Evolutionary conservation across 2,113 vertebrate species (phyloP).

Genomic region (Rynchops niger): DNA sequence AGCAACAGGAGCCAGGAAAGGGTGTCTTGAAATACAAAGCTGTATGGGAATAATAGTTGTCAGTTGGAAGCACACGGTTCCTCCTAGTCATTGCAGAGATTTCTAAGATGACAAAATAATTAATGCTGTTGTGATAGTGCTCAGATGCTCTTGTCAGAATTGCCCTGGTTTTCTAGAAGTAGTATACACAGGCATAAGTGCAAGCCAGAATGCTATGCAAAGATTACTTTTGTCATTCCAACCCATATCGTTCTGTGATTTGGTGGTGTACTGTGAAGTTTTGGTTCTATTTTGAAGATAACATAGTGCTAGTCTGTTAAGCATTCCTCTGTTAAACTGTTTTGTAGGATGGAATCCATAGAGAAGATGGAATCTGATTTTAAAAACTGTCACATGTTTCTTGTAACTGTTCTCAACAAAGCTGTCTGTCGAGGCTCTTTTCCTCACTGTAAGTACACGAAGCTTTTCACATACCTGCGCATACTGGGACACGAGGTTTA

Average conservation of each 20-base stretch:
- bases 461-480: neutral
- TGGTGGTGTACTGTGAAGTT: neutral
- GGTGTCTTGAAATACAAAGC: neutral
- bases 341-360: constrained; percentile 91
- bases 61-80: neutral
- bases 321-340: constrained; percentile 27
- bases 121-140: neutral
- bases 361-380: constrained; percentile 99
- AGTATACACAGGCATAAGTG: neutral
- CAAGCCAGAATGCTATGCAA: neutral
- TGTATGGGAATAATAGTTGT: neutral
- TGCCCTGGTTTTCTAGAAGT: neutral
- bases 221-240: neutral
- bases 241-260: too few species aligned
- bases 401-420: constrained; percentile 96
- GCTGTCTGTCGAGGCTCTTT: constrained; percentile 96
- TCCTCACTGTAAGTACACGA: constrained; percentile 88
- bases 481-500: neutral
- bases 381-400: constrained; percentile 98
- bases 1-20: neutral
- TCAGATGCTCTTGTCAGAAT: neutral
- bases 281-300: neutral
- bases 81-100: neutral
- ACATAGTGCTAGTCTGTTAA: neutral
- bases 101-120: neutral